These are phyloP conservation scores for Hypomecis atomaria DNA, from an alignment of 2,888 invertebrate species.

Conservation along the genomic window DNA sequence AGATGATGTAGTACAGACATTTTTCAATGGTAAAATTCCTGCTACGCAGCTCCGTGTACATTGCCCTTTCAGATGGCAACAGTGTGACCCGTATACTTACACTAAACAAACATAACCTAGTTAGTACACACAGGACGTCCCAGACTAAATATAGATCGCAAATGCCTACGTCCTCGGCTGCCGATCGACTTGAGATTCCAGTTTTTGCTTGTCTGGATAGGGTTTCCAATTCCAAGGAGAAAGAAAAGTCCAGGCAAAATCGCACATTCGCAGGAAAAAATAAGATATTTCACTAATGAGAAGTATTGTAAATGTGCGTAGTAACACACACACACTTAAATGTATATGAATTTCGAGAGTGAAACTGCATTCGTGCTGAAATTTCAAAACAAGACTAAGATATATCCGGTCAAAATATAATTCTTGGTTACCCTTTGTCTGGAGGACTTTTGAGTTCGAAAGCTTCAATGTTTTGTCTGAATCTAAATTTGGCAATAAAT, in stretches of 20 bases:
- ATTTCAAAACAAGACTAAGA: not conserved
- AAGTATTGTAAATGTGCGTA: no score
- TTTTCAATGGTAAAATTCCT: no score
- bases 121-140: slow-evolving; percentile 12
- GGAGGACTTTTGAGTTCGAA: slow-evolving; percentile 17
- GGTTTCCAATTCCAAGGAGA: not conserved
- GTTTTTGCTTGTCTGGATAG: slow-evolving; percentile 19
- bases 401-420: not conserved
- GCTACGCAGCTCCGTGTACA: not conserved
- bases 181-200: slow-evolving; percentile 15
- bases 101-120: not conserved
- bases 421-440: slow-evolving; percentile 9
- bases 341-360: no score
- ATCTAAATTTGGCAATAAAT: slow-evolving; percentile 9
- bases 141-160: slow-evolving; percentile 27
- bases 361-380: no score
- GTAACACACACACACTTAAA: no score
- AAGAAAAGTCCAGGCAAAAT: not conserved
- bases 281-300: no score
- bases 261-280: not conserved
- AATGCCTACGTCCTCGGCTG: slow-evolving; percentile 16
- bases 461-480: slow-evolving; percentile 17
- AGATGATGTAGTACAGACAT: no score
- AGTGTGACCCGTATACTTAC: slow-evolving; percentile 15
- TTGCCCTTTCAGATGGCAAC: slow-evolving; percentile 15